Conservation (phyloP, 2,113 vertebrate species). For the Channa maculata region DNA sequence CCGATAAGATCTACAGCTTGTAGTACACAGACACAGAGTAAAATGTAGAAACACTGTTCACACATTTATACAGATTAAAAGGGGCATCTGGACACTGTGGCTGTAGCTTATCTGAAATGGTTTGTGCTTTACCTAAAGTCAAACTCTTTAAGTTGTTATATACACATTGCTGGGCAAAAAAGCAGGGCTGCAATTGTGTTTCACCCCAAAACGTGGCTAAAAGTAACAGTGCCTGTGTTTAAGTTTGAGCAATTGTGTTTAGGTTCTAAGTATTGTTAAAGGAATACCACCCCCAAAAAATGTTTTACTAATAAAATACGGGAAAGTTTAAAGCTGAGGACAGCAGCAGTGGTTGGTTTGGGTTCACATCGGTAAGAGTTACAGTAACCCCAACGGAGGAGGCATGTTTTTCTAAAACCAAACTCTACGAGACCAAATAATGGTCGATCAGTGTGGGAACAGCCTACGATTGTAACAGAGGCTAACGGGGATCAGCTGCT, state of each 20-base stretch:
- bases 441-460: no score
- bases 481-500: constrained; percentile 3
- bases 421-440: no score
- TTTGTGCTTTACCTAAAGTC: constrained; percentile 69
- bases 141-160: constrained; percentile 5
- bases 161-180: constrained; percentile 18
- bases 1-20: constrained; percentile 24
- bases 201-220: constrained; percentile 34
- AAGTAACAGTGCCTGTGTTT: constrained; percentile 68
- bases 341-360: not conserved
- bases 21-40: constrained; percentile 22
- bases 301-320: not conserved
- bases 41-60: constrained; percentile 27
- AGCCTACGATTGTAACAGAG: no score
- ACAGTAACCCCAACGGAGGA: not conserved
- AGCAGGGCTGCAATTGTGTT: constrained; percentile 10
- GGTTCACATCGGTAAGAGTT: not conserved
- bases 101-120: constrained; percentile 26
- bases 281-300: constrained; percentile 10
- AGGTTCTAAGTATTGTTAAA: not conserved
- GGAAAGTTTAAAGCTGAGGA: not conserved
- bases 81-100: constrained; percentile 21
- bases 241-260: not conserved
- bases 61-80: constrained; percentile 21
- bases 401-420: not conserved